Conservation (phyloP, 2,888 invertebrate species). For the Aromia moschata region DNA sequence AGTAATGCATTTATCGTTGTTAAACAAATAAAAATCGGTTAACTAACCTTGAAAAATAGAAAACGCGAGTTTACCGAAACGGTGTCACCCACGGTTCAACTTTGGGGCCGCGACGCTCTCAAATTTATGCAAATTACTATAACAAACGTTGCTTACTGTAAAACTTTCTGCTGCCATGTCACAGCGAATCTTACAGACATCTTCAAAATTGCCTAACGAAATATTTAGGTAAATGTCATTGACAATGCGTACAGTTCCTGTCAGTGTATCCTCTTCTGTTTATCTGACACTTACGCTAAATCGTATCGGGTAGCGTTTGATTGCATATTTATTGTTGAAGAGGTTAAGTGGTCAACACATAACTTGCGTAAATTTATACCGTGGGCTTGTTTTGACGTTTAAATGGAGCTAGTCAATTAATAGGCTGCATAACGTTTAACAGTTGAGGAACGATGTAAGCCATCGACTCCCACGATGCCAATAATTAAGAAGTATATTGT, state of each 20-base stretch:
- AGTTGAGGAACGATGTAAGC: conserved; percentile 11
- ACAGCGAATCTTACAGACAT: no score
- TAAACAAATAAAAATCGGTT: no score
- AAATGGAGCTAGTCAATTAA: conserved; percentile 26
- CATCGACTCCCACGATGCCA: conserved; percentile 7
- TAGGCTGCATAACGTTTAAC: conserved; percentile 24
- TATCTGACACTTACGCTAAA: not conserved
- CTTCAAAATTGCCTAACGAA: no score
- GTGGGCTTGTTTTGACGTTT: conserved; percentile 26
- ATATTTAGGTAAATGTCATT: no score
- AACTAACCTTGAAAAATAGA: no score
- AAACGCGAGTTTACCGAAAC: no score
- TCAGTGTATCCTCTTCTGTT: no score
- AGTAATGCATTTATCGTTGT: no score
- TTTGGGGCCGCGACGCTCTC: not conserved
- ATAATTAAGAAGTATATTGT: conserved; percentile 14
- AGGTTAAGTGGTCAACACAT: conserved; percentile 19
- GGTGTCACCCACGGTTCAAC: not conserved
- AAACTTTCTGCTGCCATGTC: no score
- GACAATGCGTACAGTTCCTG: no score
- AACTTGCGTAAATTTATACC: conserved; percentile 5
- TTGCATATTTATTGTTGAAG: conserved; percentile 3
- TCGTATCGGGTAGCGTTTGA: conserved; percentile 8
- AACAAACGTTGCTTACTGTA: no score
- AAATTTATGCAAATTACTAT: conserved; percentile 1